Base-by-base conservation (phyloP, 2,888 invertebrate genomes). In the Phasia obesa region DNA sequence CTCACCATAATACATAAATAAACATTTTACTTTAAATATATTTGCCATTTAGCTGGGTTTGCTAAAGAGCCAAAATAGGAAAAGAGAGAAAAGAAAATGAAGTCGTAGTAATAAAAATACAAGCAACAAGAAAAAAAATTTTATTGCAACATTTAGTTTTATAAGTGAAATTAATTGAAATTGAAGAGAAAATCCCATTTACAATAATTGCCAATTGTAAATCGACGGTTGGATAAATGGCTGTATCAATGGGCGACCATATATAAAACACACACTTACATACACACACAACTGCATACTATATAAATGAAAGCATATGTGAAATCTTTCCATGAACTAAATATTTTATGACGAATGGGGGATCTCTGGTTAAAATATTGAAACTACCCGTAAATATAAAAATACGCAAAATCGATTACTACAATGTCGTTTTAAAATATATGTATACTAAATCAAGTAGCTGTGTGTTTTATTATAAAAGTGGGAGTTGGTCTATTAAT, bases 131-230 rank as follows among this genome's bases (percentile, higher is more conserved):
- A 59, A 57, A 13, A 69, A 53, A 25, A 44, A 19, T 73, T 60
- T 59, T 47, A 53, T 70, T 47, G 76, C 57, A 77, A 73, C 76
- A 81, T 67, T 77, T 79, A 75, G 38, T 35, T 74, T 65, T 67
- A 62, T 62, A 83, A 79, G 67, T 79, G 75, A 71, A 75, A 83
- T 83, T 83, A 76, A 79, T 83, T 83, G 83, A 79, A 83, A 83
- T 76, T 83, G 83, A 83, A 79, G 62, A 83, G 70, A 71, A 83
- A 83, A 83, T 79, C 76, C 71, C 75, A 79, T 79, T 79, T 79
- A 62, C 65, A 79, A 75, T 83, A 83, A 83, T 83, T 76, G 79
- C 71, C 79, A 83, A 76, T 83, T 71, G 59, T 55, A 60, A 71
- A 71, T 57, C 19, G 42, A 42, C 27, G 42, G n/a, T 64, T 44